Conservation (phyloP, 2,797 vertebrate species). For the Hemitrygon akajei region DNA sequence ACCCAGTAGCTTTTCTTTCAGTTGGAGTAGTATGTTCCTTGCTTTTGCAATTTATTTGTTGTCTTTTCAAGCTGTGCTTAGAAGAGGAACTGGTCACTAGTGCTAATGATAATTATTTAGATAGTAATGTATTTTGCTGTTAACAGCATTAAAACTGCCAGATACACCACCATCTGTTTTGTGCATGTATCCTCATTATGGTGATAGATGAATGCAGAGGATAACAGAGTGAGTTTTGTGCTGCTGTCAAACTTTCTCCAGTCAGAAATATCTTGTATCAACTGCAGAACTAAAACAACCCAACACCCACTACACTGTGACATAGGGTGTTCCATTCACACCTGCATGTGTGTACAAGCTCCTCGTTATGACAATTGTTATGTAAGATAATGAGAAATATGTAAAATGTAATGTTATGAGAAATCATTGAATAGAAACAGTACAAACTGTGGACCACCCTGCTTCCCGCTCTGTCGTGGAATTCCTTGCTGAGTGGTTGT, state of each 20-base stretch:
- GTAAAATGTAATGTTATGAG: too few relatives aligned
- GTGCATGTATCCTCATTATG: constrained; percentile 23
- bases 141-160: constrained; percentile 4
- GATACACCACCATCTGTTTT: background rate
- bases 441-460: too few relatives aligned
- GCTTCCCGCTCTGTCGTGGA: too few relatives aligned
- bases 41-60: background rate
- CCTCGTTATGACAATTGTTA: background rate
- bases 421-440: too few relatives aligned
- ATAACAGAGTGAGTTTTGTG: background rate
- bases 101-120: background rate
- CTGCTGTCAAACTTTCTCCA: background rate
- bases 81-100: background rate
- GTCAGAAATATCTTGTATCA: background rate
- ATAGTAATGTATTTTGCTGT: background rate
- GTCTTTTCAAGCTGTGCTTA: background rate
- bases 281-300: background rate
- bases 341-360: background rate
- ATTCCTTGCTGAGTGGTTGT: too few relatives aligned
- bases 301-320: background rate
- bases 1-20: too few relatives aligned
- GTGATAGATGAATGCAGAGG: background rate
- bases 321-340: background rate
- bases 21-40: background rate
- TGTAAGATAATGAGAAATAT: too few relatives aligned